Evolutionary conservation across 2,888 invertebrate species (phyloP).

Genomic region (Matsumyia berberina): DNA sequence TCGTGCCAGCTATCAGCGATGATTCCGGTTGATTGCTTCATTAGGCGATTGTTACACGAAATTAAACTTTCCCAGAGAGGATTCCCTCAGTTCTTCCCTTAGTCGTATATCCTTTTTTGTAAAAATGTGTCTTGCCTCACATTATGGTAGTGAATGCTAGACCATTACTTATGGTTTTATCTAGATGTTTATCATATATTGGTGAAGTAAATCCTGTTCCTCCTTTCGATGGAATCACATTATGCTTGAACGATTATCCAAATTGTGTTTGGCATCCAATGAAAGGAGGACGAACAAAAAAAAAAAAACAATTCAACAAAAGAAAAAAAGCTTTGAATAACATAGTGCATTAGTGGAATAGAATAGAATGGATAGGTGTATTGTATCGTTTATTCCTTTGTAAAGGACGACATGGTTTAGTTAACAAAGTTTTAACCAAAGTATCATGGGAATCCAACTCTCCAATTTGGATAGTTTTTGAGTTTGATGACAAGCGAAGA

Average conservation of each 20-base stretch:
- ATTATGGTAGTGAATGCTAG: constrained; percentile 23
- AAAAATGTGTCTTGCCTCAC: constrained; percentile 19
- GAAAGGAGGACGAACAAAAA: background rate
- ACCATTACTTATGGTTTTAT: constrained; percentile 42
- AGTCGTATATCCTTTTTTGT: too few species aligned
- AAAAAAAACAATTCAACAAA: background rate
- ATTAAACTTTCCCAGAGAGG: constrained; percentile 50
- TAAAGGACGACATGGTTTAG: too few species aligned
- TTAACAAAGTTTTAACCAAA: too few species aligned
- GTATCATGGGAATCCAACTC: too few species aligned
- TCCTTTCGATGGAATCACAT: constrained; percentile 29
- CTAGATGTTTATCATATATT: constrained; percentile 29
- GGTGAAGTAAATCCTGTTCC: constrained; percentile 33
- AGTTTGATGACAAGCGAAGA: too few species aligned
- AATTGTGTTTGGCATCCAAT: constrained; percentile 26
- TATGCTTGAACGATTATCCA: constrained; percentile 40
- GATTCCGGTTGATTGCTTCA: constrained; percentile 67
- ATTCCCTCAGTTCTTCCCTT: constrained; percentile 15
- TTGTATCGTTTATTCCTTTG: too few species aligned
- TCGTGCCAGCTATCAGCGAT: constrained; percentile 46
- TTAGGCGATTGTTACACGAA: constrained; percentile 63
- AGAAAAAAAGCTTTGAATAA: background rate
- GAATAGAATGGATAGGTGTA: background rate
- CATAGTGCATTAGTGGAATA: background rate
- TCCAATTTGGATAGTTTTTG: too few species aligned